Conservation (phyloP, 2,113 vertebrate genomes). For the Antennarius striatus region DNA sequence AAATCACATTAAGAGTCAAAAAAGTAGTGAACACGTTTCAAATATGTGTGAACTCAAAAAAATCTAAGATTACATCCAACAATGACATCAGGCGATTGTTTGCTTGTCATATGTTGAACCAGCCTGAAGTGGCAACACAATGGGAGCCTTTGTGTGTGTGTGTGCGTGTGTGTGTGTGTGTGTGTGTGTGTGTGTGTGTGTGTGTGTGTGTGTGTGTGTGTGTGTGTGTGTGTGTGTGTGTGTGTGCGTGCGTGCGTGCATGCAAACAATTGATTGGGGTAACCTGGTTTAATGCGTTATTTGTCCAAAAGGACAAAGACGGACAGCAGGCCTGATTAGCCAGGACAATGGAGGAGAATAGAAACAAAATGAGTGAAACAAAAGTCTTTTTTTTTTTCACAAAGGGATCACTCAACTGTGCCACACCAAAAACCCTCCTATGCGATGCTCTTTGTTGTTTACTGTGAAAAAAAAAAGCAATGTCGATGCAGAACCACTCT, state of each 20-base stretch:
- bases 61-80: constrained; percentile 52
- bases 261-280: constrained; percentile 55
- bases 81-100: constrained; percentile 43
- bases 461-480: too few relatives aligned
- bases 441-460: too few relatives aligned
- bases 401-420: too few relatives aligned
- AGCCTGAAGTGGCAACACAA: constrained; percentile 37
- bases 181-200: constrained; percentile 11
- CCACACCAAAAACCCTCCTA: too few relatives aligned
- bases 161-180: constrained; percentile 11
- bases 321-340: constrained; percentile 54
- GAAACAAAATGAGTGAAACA: neutral
- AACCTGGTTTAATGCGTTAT: constrained; percentile 72
- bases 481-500: too few relatives aligned
- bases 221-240: constrained; percentile 7
- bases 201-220: constrained; percentile 11
- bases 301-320: constrained; percentile 58
- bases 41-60: constrained; percentile 31
- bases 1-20: constrained; percentile 26
- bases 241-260: constrained; percentile 5
- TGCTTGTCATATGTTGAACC: constrained; percentile 44
- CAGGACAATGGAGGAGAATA: constrained; percentile 46
- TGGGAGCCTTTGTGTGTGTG: neutral
- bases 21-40: constrained; percentile 39
- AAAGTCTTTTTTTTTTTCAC: neutral